These are phyloP conservation scores for Antechinus flavipes DNA, from an alignment of 2,113 vertebrate genomes.

Conservation along the genomic window DNA sequence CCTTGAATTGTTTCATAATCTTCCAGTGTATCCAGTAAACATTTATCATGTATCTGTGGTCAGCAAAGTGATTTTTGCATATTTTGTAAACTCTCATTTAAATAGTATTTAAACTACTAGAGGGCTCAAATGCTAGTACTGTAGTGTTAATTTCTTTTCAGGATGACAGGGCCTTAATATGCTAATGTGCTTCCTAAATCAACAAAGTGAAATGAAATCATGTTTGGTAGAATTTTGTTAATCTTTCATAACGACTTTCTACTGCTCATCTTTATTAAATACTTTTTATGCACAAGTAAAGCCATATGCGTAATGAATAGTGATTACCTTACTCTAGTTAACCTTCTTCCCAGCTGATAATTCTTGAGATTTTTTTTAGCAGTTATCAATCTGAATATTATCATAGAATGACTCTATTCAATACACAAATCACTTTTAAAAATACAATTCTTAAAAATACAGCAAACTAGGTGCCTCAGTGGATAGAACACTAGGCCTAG, in stretches of 20 bases:
- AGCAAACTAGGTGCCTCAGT: neutral
- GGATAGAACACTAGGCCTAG: neutral
- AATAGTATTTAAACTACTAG: conserved; percentile 33
- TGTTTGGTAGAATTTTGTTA: neutral
- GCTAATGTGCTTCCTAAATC: conserved; percentile 32
- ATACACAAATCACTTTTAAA: neutral
- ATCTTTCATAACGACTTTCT: neutral
- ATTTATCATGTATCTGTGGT: neutral
- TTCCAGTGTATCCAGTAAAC: conserved; percentile 23
- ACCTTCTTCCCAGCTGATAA: neutral
- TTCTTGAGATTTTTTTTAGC: neutral
- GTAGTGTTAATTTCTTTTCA: conserved; percentile 41
- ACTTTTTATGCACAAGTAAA: neutral
- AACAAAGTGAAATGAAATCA: conserved; percentile 35
- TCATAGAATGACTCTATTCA: neutral
- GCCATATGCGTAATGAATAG: neutral
- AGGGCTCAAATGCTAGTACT: conserved; percentile 51
- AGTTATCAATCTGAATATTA: neutral
- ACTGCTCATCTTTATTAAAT: neutral
- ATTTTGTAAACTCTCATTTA: conserved; percentile 26
- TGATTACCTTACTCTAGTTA: neutral
- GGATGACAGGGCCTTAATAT: conserved; percentile 30
- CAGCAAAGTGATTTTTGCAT: neutral
- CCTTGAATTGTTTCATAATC: neutral
- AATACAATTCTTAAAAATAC: neutral